Conservation (phyloP, 2,888 invertebrate genomes). For the Hymenopus coronatus region DNA sequence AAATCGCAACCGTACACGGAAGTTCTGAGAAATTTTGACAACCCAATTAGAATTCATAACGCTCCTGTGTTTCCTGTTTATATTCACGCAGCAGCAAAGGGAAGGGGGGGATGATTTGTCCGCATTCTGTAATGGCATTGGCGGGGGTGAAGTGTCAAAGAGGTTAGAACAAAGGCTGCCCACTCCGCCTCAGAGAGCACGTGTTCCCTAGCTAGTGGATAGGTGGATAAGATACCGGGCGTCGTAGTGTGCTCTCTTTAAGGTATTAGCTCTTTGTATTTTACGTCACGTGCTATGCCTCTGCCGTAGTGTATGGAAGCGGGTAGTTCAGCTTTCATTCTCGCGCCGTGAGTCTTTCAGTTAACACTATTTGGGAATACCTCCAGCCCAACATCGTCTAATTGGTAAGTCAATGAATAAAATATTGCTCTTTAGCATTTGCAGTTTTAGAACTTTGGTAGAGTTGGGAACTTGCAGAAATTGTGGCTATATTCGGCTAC, state of each 20-base stretch:
- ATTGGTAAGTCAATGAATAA: not conserved
- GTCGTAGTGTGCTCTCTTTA: not conserved
- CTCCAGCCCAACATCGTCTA: not conserved
- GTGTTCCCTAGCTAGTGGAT: not conserved
- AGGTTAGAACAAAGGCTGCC: not conserved
- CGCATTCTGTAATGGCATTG: not conserved
- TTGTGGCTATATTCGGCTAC: no score
- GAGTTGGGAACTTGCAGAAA: no score
- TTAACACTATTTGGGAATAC: not conserved
- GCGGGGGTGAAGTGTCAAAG: not conserved
- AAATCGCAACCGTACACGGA: not conserved
- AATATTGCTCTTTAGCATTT: not conserved
- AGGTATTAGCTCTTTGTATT: not conserved
- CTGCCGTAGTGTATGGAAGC: not conserved
- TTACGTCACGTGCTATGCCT: not conserved
- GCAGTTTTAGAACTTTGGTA: not conserved
- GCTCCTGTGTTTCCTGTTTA: not conserved
- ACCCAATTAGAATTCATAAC: not conserved
- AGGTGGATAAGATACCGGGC: no score
- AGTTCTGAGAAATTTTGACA: not conserved
- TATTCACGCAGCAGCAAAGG: not conserved
- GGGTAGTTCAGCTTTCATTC: not conserved
- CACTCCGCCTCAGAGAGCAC: not conserved
- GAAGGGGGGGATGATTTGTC: not conserved
- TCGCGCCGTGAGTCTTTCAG: not conserved